A percentile compares a stretch with the other conserved stretches of the same genome.
Evolutionary conservation across 2,888 invertebrate genomes (phyloP).

Genomic region (Drosophila tanythrix): DNA sequence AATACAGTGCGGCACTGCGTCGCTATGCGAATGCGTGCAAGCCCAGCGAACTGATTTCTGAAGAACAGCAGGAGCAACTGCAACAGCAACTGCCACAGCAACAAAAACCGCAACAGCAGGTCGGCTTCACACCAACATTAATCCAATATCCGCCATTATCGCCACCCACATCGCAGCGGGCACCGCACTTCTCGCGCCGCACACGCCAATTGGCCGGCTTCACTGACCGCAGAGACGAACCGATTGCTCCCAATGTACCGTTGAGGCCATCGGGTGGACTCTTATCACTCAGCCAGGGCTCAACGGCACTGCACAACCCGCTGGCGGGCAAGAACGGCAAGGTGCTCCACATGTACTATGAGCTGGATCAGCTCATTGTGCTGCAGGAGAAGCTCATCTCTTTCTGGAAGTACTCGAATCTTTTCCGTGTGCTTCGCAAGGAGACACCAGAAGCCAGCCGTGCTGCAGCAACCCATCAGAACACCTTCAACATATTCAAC

Average conservation of each 20-base stretch:
- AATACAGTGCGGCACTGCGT: constrained; percentile 22
- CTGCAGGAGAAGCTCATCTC: constrained; percentile 81
- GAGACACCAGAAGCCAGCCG: background rate
- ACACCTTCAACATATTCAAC: constrained; percentile 11
- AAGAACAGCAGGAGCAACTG: background rate
- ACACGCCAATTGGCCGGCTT: constrained; percentile 41
- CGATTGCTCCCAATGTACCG: background rate
- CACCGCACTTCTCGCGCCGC: constrained; percentile 45
- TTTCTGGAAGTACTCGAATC: constrained; percentile 83
- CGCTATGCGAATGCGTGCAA: constrained; percentile 29
- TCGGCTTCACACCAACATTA: constrained; percentile 19
- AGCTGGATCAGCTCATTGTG: constrained; percentile 82
- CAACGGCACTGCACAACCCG: constrained; percentile 76
- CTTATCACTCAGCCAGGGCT: constrained; percentile 58
- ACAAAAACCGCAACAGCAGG: background rate
- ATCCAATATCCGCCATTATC: constrained; percentile 42
- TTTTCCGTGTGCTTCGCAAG: constrained; percentile 75
- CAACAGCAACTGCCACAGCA: background rate
- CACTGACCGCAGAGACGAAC: background rate
- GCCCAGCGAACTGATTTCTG: background rate
- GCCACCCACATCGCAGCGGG: constrained; percentile 19
- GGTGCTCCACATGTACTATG: constrained; percentile 82
- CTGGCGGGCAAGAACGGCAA: constrained; percentile 76
- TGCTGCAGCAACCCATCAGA: constrained; percentile 1
- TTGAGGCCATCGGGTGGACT: constrained; percentile 51